These are phyloP conservation scores for Trichogramma evanescens DNA, from an alignment of 2,888 invertebrate genomes.

Conservation along the genomic window DNA sequence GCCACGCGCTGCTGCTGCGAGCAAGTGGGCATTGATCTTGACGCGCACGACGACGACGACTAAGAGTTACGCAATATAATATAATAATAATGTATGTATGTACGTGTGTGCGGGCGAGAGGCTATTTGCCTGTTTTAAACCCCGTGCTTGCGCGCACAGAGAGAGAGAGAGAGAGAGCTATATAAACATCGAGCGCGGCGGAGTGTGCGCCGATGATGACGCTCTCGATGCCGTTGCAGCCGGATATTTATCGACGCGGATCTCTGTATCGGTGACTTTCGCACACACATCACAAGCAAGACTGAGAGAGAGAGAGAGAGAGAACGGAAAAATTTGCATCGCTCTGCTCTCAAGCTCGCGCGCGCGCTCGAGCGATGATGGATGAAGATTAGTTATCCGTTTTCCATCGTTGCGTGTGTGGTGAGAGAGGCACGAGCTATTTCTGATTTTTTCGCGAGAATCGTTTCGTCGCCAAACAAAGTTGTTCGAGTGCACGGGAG, in stretches of 20 bases:
- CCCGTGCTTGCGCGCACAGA: background rate
- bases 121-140: no score
- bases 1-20: background rate
- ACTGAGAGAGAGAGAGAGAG: background rate
- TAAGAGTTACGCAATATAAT: no score
- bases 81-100: no score
- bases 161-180: background rate
- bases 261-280: no score
- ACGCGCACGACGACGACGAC: background rate
- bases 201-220: background rate
- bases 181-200: background rate
- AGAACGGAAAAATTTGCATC: background rate
- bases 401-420: background rate
- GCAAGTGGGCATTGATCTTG: conserved; percentile 22
- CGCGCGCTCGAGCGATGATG: background rate
- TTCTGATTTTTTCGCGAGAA: background rate
- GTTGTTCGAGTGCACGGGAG: conserved; percentile 12
- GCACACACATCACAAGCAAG: background rate
- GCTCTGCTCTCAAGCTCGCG: background rate
- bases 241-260: no score
- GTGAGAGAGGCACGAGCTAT: background rate
- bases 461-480: background rate
- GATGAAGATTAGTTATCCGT: background rate
- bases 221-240: no score
- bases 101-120: no score